phyloP scores from a whole-genome alignment of 2,797 vertebrate genomes.

The Pampus argenteus region DNA sequence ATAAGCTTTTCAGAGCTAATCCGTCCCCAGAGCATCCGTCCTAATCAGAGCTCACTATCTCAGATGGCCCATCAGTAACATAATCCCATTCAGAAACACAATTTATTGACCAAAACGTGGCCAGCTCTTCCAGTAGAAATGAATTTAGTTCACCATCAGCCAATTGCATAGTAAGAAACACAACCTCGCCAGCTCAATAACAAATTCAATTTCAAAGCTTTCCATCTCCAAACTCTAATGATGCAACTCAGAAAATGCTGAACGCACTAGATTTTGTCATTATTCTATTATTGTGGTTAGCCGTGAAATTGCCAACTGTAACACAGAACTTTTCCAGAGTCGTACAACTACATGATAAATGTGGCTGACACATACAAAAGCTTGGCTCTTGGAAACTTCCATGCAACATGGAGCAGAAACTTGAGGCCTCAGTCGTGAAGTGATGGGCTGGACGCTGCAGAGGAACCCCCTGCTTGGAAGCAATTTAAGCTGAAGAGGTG shows the following conservation, averaged over 20 bases:
- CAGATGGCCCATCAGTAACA: conserved; percentile 73
- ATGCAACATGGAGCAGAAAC: conserved; percentile 64
- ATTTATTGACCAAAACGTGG: conserved; percentile 63
- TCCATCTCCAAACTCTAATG: conserved; percentile 28
- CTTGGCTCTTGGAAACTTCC: conserved; percentile 57
- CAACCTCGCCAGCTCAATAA: conserved; percentile 45
- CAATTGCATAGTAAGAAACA: conserved; percentile 43
- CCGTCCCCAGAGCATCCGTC: conserved; percentile 60
- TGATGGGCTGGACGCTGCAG: conserved; percentile 51
- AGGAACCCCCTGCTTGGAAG: conserved; percentile 70
- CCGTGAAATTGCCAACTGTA: conserved; percentile 55
- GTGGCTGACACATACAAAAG: conserved; percentile 61
- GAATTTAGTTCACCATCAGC: conserved; percentile 56
- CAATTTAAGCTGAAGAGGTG: conserved; percentile 57
- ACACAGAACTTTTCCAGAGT: conserved; percentile 53
- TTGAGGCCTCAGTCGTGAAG: conserved; percentile 49
- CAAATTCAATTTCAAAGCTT: conserved; percentile 59
- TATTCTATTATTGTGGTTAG: conserved; percentile 59
- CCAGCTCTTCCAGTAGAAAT: conserved; percentile 65
- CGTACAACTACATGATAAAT: conserved; percentile 62
- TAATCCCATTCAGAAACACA: conserved; percentile 64
- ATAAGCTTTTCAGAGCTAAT: conserved; percentile 47
- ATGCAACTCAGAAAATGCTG: conserved; percentile 41
- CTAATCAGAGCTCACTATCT: conserved; percentile 66
- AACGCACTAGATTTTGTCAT: conserved; percentile 42